These are phyloP conservation scores for Stenolophus ochropezus DNA, from an alignment of 2,888 invertebrate genomes.

Conservation along the genomic window DNA sequence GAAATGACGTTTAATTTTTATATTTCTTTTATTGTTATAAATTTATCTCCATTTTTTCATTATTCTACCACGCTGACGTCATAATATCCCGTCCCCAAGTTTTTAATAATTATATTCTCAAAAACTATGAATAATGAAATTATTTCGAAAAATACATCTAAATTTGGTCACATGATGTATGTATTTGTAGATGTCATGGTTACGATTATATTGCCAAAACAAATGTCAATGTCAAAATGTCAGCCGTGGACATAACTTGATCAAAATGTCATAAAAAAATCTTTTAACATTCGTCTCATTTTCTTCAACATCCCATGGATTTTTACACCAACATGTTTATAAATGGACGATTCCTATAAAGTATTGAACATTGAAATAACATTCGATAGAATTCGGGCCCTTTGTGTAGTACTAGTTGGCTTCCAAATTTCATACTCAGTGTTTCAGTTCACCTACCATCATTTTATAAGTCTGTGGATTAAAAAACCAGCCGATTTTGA, in stretches of 20 bases:
- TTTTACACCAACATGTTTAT: neutral
- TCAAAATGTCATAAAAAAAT: neutral
- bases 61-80: too few species aligned
- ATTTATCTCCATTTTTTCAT: too few species aligned
- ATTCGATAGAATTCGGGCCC: neutral
- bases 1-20: too few species aligned
- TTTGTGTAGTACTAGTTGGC: neutral
- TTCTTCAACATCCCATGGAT: neutral
- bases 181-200: too few species aligned
- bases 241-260: neutral
- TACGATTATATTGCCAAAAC: too few species aligned
- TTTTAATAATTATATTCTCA: too few species aligned
- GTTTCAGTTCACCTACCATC: constrained; percentile 1
- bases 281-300: neutral
- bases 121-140: too few species aligned
- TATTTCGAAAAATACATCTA: too few species aligned
- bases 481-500: neutral
- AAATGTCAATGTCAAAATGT: too few species aligned
- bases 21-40: too few species aligned
- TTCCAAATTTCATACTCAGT: constrained; percentile 4
- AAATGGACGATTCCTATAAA: neutral
- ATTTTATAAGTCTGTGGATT: neutral
- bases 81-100: too few species aligned
- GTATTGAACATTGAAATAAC: neutral
- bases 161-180: too few species aligned